Base-by-base conservation (phyloP, 2,113 vertebrate genomes). In the Archocentrus centrarchus region DNA sequence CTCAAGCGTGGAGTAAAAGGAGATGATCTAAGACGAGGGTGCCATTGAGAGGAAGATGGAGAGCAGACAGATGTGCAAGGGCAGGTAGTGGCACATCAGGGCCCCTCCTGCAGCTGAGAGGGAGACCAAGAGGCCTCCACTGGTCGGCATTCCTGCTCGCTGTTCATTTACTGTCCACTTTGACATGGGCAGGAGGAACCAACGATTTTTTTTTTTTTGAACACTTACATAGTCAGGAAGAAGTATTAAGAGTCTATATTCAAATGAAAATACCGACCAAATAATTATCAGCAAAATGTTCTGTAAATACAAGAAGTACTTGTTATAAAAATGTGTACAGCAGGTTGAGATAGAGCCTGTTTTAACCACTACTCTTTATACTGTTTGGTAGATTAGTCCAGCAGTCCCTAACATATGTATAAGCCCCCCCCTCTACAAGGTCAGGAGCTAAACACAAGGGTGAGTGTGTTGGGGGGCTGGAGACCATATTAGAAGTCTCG, bases 1-100 rank as follows among this genome's bases (percentile, higher is more conserved):
- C 91, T 96, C 91, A 95, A 94, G 95, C 95, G 93, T 96, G 95
- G 94, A 94, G 90, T 88, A 89, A 94, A 93, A 95, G 93, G 95
- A 95, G 95, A 96, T 96, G 96, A 96, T 96, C 94, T 96, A 95
- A 96, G 94, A 89, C 68, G 83, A 92, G 89, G 93, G 91, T 92
- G 95, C 94, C 91, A 93, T 93, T 93, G 95, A 95, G 94, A 92
- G 94, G 93, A 96, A 94, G 93, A 95, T 89, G 80, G 81, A 92
- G 91, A 94, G 93, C 88, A 63, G 94, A 95, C 96, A 96, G 96
- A 96, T 96, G 95, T 95, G 95, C 86, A 13, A 2, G 91, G 96
- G 95, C 96, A 96, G 95, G 96, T 97, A 94, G 86, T 75, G 63
- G 90, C 96, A 95, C 94, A 95, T 96, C 94, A 20, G 89, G 81